These are phyloP conservation scores for Oceanodroma leucorhoa DNA, from an alignment of 2,797 vertebrate species.

Conservation along the genomic window DNA sequence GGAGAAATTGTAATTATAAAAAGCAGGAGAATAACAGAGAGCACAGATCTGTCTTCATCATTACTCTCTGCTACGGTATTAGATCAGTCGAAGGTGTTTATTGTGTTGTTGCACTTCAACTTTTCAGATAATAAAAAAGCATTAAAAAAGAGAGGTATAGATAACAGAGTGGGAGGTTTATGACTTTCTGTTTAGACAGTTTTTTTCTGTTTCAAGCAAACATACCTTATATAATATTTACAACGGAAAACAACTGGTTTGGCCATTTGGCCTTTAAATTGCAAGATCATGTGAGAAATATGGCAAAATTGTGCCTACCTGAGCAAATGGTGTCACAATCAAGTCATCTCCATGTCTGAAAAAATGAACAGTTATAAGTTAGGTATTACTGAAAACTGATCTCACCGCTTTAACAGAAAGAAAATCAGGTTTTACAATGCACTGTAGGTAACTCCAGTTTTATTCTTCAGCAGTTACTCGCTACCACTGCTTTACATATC, in stretches of 20 bases:
- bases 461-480: conserved; percentile 4
- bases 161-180: not conserved
- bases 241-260: not conserved
- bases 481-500: not conserved
- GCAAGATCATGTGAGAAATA: not conserved
- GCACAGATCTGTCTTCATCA: not conserved
- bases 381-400: not conserved
- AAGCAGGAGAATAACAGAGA: not conserved
- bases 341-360: conserved; percentile 98
- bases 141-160: not conserved
- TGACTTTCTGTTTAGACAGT: not conserved
- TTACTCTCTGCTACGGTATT: not conserved
- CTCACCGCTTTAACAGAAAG: not conserved
- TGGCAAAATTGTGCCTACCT: conserved; percentile 78
- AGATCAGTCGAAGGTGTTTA: not conserved
- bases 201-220: not conserved
- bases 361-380: conserved; percentile 59
- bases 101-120: not conserved
- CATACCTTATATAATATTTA: not conserved
- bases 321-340: conserved; percentile 99
- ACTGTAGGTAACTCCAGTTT: not conserved
- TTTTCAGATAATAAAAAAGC: not conserved
- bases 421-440: not conserved
- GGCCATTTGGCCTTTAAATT: not conserved
- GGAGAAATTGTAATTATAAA: not conserved